These are phyloP conservation scores for Alosa sapidissima DNA, from an alignment of 2,797 vertebrate genomes.

Conservation along the genomic window DNA sequence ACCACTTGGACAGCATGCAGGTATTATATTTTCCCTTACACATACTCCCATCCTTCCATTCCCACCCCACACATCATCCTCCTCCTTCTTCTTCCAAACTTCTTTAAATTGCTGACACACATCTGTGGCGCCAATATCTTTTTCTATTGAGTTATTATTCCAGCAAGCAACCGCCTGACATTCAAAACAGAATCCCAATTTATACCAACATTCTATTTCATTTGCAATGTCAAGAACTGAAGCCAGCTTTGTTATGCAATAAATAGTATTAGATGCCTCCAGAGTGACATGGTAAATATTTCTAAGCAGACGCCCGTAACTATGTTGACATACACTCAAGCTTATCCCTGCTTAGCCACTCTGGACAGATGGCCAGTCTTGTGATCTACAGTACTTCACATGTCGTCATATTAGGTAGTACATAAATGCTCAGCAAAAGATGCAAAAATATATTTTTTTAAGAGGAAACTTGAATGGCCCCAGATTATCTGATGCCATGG, in stretches of 20 bases:
- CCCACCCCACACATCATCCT: conserved; percentile 5
- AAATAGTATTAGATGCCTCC: background rate
- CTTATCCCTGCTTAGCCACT: conserved; percentile 8
- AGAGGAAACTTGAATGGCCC: background rate
- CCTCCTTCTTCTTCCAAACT: conserved; percentile 4
- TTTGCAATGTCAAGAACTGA: background rate
- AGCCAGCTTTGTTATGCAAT: background rate
- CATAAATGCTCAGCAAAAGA: background rate
- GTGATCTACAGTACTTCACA: background rate
- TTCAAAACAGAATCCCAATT: background rate
- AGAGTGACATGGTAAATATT: conserved; percentile 3
- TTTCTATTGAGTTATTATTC: background rate
- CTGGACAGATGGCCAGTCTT: conserved; percentile 7
- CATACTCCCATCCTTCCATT: conserved; percentile 37
- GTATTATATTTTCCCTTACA: conserved; percentile 81
- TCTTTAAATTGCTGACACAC: conserved; percentile 1
- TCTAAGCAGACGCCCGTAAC: background rate
- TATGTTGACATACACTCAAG: background rate
- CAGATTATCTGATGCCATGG: background rate
- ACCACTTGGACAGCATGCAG: conserved; percentile 99
- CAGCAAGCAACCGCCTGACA: background rate
- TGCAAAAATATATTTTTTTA: background rate
- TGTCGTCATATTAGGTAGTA: background rate
- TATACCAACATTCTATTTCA: background rate
- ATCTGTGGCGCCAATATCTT: background rate